phyloP scores from a whole-genome alignment of 2,797 vertebrate species.

The Heliangelus exortis region DNA sequence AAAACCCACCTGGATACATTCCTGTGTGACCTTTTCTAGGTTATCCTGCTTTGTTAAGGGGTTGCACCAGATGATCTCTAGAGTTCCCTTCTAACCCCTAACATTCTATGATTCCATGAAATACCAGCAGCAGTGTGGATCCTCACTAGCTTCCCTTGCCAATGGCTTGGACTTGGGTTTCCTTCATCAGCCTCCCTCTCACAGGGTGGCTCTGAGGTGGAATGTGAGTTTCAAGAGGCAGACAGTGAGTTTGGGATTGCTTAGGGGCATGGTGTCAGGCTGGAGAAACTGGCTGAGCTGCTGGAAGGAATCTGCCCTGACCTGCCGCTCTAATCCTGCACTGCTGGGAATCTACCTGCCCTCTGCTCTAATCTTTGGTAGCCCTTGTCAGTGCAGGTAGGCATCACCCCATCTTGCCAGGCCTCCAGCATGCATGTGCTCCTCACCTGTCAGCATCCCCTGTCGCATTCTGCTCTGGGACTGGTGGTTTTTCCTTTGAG shows the following conservation, averaged over 20 bases:
- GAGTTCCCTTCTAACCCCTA: too few relatives aligned
- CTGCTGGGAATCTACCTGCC: not conserved
- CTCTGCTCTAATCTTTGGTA: not conserved
- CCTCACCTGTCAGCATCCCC: accelerated
- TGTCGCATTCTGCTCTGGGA: not conserved
- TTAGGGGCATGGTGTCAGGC: not conserved
- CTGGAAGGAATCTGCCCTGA: constrained; percentile 52
- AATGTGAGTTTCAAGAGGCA: not conserved
- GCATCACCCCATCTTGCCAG: not conserved
- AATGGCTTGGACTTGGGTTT: not conserved
- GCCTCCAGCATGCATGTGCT: accelerated
- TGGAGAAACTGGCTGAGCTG: constrained; percentile 50
- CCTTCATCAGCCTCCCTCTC: not conserved
- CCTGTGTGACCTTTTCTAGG: too few relatives aligned
- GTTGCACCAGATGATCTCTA: too few relatives aligned
- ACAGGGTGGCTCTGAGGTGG: not conserved
- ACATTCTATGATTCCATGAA: too few relatives aligned
- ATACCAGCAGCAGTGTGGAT: not conserved
- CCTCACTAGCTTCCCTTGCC: not conserved
- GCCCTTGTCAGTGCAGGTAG: not conserved
- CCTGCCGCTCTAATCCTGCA: not conserved
- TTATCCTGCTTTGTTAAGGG: too few relatives aligned
- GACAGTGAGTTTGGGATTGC: constrained; percentile 16
- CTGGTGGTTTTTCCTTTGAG: not conserved
- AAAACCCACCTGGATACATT: too few relatives aligned